Base-by-base conservation (phyloP, 2,797 vertebrate genomes). In the Phalanger gymnotis region DNA sequence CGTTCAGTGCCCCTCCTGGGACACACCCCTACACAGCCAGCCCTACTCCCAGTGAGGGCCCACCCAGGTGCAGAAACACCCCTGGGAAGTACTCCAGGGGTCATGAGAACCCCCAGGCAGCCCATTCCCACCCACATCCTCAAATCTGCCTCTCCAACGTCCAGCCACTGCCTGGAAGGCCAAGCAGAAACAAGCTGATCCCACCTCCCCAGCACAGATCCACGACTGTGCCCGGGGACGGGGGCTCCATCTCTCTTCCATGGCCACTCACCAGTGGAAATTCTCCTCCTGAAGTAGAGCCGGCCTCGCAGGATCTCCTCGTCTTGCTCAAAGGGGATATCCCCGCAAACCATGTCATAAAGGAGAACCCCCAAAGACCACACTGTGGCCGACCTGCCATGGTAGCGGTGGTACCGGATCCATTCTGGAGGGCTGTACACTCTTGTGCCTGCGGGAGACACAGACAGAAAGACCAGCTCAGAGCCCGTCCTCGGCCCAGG, bases 341-440 rank as follows among this genome's bases (percentile, higher is more conserved):
- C 99, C 87, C 99, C 99, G 0, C 99, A 99, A 96, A 99, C 99
- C 99, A 99, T 99, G 98, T 99, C 99, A 0, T 99, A 99, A 10
- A 99, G 98, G 93, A 99, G 98, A 97, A 99, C 99, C 0, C 99
- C 99, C 97, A 99, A 98, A 22, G 99, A 99, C 99, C 99, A 99
- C 95, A 99, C 99, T 0, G 99, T 99, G 25, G 99, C 99, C 0
- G 99, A 99, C 95, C 99, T 99, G 4, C 99, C 99, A 1, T 99
- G 99, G 98, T 99, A 99, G 97, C 99, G 99, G 97, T 99, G 99
- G 98, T 99, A 99, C 96, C 99, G 99, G 97, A 99, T 99, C 99
- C 99, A 99, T 98, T 99, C 99, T 0, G 99, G 99, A 40, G 99
- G 99, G 96, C 99, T 99, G 98, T 99, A 99, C 28, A 99, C 99